These are phyloP conservation scores for Eunapius fragilis DNA, from an alignment of 37 sponge, comb jelly and placozoan species.

Conservation along the genomic window DNA sequence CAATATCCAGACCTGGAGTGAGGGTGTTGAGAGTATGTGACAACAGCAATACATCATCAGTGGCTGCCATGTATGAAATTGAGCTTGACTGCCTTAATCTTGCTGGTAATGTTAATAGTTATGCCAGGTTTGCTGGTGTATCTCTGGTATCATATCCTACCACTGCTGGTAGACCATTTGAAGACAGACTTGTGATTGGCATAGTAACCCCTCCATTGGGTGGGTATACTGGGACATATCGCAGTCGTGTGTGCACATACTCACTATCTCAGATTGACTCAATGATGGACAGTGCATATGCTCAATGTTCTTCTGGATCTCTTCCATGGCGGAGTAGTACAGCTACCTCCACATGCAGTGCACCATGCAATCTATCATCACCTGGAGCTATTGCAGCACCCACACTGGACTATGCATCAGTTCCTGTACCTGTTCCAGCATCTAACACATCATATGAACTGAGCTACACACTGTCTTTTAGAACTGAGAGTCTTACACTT, in stretches of 20 bases:
- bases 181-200: not conserved
- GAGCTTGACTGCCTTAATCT: not conserved
- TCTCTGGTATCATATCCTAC: not conserved
- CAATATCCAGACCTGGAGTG: not conserved
- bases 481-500: not conserved
- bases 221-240: not conserved
- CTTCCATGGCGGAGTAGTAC: not conserved
- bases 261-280: conserved; percentile 1
- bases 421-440: not conserved
- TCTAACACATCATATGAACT: not conserved
- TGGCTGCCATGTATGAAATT: conserved; percentile 5
- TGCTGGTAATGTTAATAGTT: not conserved
- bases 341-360: not conserved
- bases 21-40: conserved; percentile 11
- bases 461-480: not conserved
- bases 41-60: not conserved
- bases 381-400: not conserved
- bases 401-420: not conserved
- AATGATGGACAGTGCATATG: not conserved
- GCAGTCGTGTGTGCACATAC: not conserved
- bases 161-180: not conserved
- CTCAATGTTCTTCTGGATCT: not conserved
- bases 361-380: not conserved
- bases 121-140: not conserved
- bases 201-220: not conserved